Percentiles rank a stretch among this genome's conserved stretches.
Evolutionary conservation across 2,113 vertebrate species (phyloP).

Genomic region (Pungitius pungitius): DNA sequence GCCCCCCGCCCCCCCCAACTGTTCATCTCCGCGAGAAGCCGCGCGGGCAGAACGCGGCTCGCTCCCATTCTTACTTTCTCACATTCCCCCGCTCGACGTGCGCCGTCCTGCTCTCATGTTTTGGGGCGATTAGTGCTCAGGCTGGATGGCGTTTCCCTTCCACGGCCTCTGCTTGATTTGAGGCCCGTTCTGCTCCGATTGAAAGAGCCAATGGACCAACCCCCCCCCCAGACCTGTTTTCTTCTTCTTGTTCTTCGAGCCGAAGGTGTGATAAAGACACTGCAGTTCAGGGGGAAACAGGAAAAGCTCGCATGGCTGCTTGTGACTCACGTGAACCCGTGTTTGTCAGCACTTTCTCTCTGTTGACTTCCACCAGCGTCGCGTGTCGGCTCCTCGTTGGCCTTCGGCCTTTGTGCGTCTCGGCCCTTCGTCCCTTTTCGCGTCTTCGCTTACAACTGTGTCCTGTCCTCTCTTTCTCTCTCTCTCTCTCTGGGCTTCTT

Average conservation of each 20-base stretch:
- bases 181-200: background rate
- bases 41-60: slow-evolving; percentile 57
- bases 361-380: too few species aligned
- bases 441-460: too few species aligned
- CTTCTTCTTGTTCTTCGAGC: slow-evolving; percentile 4
- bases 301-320: slow-evolving; percentile 67
- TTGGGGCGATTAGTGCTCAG: slow-evolving; percentile 7
- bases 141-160: too few species aligned
- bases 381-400: too few species aligned
- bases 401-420: too few species aligned
- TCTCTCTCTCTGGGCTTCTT: too few species aligned
- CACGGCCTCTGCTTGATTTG: background rate
- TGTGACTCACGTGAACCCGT: slow-evolving; percentile 36
- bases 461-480: too few species aligned
- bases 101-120: slow-evolving; percentile 23
- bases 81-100: slow-evolving; percentile 12
- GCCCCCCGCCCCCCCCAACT: background rate
- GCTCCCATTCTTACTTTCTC: slow-evolving; percentile 57
- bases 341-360: slow-evolving; percentile 49
- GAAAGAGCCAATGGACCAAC: background rate
- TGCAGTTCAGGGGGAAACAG: slow-evolving; percentile 43
- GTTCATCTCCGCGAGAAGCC: background rate
- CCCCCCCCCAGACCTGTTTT: background rate
- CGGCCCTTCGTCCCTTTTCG: too few species aligned
- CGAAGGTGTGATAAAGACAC: slow-evolving; percentile 26